Evolutionary conservation across 2,113 vertebrate genomes (phyloP), one percentile per base, ranked within the genome.

Genomic region (Solea senegalensis): DNA sequence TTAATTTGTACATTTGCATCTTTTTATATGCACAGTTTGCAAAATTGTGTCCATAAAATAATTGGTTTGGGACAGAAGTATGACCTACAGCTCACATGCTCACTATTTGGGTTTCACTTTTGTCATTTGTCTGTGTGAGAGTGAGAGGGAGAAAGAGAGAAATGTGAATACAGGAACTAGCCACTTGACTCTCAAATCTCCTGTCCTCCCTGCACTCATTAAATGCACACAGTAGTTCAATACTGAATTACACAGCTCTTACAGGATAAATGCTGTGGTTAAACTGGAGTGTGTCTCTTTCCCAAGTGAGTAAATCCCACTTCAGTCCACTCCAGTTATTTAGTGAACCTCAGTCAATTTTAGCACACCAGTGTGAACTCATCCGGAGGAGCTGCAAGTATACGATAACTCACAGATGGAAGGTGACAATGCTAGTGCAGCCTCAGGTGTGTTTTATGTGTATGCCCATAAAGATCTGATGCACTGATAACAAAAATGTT

Each of bases 361-460:
- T 39, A 63, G 63, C 15, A 48, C 63, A 63, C 54, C 69, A 66
- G 58, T 62, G 67, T 69, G 67, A 84, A 83, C 15, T 67, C n/a
- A 43, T 59, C 52, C 52, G 9, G 49, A 82, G 74, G 60, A 70
- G 77, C 80, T 81, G 61, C 48, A 63, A 73, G 74, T 69, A 75
- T 80, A 66, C 65, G 76, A 80, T 75, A 74, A 88, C 60, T 86
- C 86, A 76, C 57, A 69, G 68, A 79, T 63, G 69, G 71, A 81
- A 58, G 40, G 34, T 76, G 71, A 86, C 78, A 74, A 48, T 79
- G 72, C 44, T 12, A 80, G 61, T 72, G 66, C 45, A 80, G 62
- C 71, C 73, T 16, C 50, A 78, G 61, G 78, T 78, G 78, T 78
- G 52, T 63, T 61, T 28, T 40, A 55, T 53, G 15, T 27, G 61